A percentile compares a stretch with the other conserved stretches of the same genome.
phyloP scores from a whole-genome alignment of 2,888 invertebrate species.

The Drosophila kokeensis region DNA sequence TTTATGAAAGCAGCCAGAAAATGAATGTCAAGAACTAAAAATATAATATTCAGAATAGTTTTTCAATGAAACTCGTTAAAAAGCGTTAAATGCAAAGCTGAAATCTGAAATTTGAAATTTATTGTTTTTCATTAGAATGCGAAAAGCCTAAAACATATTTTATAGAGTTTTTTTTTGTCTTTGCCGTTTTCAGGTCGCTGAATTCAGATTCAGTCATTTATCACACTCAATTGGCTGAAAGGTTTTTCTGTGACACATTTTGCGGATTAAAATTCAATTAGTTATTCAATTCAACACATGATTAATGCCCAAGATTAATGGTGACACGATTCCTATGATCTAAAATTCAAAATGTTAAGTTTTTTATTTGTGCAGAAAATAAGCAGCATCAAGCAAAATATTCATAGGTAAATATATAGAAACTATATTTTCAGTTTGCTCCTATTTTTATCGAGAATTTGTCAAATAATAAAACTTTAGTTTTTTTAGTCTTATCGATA shows the following conservation, averaged over 20 bases:
- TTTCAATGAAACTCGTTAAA: slow-evolving; percentile 60
- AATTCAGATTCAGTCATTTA: slow-evolving; percentile 49
- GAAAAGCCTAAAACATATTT: slow-evolving; percentile 24
- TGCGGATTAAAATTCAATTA: slow-evolving; percentile 40
- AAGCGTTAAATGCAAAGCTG: slow-evolving; percentile 57
- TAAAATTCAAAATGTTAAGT: neutral
- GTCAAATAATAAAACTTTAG: neutral
- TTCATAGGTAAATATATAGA: neutral
- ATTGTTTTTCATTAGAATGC: slow-evolving; percentile 56
- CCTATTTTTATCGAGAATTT: neutral
- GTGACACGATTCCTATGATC: slow-evolving; percentile 2
- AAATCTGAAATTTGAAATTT: slow-evolving; percentile 33
- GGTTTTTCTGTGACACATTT: slow-evolving; percentile 50
- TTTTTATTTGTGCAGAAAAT: neutral
- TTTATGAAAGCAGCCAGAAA: slow-evolving; percentile 16
- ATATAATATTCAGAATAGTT: slow-evolving; percentile 23
- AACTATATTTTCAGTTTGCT: neutral
- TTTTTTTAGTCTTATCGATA: neutral
- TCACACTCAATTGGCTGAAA: slow-evolving; percentile 25
- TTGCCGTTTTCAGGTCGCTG: slow-evolving; percentile 32
- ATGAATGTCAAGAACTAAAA: slow-evolving; percentile 5
- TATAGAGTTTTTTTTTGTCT: neutral
- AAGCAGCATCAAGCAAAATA: neutral
- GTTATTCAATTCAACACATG: neutral
- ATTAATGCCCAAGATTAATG: slow-evolving; percentile 38